Evolutionary conservation across 1,140 invertebrate genomes (phyloP).

Genomic region (Carposina sasakii): DNA sequence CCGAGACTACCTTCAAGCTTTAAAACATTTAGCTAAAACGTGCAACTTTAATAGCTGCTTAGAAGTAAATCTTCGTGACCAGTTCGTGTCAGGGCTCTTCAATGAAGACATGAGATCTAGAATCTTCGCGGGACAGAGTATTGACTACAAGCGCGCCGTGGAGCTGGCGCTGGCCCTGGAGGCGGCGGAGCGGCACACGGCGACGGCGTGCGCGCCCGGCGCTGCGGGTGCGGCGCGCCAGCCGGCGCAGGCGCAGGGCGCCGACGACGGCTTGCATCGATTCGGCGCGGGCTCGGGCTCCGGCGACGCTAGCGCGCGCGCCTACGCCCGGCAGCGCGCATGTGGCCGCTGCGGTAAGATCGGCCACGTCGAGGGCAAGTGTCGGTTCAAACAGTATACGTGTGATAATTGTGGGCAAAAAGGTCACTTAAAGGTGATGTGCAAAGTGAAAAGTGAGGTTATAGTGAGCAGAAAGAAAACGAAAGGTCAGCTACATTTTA

Average conservation of each 20-base stretch:
- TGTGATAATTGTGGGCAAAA: conserved; percentile 14
- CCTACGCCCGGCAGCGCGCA: not conserved
- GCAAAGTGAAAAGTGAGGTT: conserved; percentile 5
- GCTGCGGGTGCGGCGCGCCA: conserved; percentile 1
- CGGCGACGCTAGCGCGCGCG: not conserved
- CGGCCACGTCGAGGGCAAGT: conserved; percentile 8
- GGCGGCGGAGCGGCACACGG: conserved; percentile 15
- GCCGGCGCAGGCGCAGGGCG: conserved; percentile 11
- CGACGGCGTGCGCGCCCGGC: conserved; percentile 3
- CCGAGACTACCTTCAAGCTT: conserved; percentile 22
- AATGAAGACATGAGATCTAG: conserved; percentile 29
- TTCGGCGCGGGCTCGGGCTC: conserved; percentile 5
- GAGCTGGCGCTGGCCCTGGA: conserved; percentile 18
- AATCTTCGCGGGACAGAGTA: conserved; percentile 17
- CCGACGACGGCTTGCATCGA: conserved; percentile 13
- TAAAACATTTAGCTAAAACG: conserved; percentile 31
- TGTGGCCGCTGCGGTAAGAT: conserved; percentile 10
- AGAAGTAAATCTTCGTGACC: conserved; percentile 25
- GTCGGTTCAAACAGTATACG: conserved; percentile 13
- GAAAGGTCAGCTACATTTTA: conserved; percentile 11
- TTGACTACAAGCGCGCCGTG: conserved; percentile 21
- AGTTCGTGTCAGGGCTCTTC: conserved; percentile 24
- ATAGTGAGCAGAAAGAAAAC: not conserved
- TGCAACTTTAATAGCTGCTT: conserved; percentile 23
- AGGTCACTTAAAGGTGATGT: conserved; percentile 16